Conservation (phyloP, 2,797 vertebrate genomes). For the Chiroxiphia lanceolata region DNA sequence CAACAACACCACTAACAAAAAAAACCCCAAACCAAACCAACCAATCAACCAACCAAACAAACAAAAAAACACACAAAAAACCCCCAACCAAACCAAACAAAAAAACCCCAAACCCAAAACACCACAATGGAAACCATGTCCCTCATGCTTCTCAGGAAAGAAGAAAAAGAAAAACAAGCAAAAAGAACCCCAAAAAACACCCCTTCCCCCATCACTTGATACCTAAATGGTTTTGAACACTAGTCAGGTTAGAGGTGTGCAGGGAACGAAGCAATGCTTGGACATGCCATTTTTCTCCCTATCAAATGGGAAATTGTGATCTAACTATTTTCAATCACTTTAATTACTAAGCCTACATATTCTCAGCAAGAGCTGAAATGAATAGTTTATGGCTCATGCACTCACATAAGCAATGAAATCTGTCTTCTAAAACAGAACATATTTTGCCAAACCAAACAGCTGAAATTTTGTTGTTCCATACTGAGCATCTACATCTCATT, state of each 20-base stretch:
- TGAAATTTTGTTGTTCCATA: not conserved
- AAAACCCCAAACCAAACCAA: no score
- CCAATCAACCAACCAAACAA: no score
- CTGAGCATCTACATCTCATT: accelerated
- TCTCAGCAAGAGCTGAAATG: not conserved
- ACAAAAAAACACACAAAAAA: no score
- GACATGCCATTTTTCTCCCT: not conserved
- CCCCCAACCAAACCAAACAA: not conserved
- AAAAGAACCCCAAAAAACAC: not conserved
- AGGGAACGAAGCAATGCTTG: not conserved
- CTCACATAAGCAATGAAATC: not conserved
- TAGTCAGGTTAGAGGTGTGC: not conserved
- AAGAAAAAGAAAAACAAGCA: not conserved
- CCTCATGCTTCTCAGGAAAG: not conserved
- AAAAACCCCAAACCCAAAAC: not conserved
- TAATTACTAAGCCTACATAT: not conserved
- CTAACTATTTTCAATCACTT: not conserved
- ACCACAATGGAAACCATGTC: not conserved
- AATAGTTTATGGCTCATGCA: not conserved
- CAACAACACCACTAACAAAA: no score
- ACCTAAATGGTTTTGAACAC: not conserved
- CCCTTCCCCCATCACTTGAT: not conserved
- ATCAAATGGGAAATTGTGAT: not conserved
- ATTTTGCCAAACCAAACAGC: not conserved
- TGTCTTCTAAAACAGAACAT: not conserved